A percentile compares a stretch with the other conserved stretches of the same genome.
Conservation (phyloP, 2,888 invertebrate genomes). For the Caenorhabditis sp. region DNA sequence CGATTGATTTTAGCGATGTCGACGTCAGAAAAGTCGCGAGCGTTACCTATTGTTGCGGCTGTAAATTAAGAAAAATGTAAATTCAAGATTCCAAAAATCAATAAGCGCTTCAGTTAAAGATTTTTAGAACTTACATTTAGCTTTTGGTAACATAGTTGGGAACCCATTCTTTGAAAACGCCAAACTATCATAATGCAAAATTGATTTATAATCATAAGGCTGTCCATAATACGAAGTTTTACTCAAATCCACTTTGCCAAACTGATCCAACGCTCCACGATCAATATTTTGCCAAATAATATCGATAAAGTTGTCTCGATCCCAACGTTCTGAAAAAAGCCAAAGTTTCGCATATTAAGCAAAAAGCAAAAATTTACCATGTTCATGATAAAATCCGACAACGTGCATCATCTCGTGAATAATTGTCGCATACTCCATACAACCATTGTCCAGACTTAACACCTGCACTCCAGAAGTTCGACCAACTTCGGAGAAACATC, state of each 20-base stretch:
- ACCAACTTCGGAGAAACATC: constrained; percentile 71
- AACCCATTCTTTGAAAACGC: constrained; percentile 71
- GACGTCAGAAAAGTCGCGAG: constrained; percentile 68
- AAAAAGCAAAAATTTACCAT: constrained; percentile 43
- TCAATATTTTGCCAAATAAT: constrained; percentile 72
- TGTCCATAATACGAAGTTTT: constrained; percentile 71
- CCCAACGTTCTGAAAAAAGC: constrained; percentile 67
- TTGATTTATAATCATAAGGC: constrained; percentile 70
- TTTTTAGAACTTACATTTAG: constrained; percentile 56
- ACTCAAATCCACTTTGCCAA: constrained; percentile 70
- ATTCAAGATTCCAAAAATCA: neutral
- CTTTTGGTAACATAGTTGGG: constrained; percentile 70
- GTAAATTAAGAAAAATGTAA: constrained; percentile 15
- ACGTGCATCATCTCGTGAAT: constrained; percentile 70
- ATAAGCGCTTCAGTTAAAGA: no score
- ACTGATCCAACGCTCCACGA: constrained; percentile 70
- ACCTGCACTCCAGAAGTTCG: constrained; percentile 70
- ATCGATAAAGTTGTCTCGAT: constrained; percentile 70
- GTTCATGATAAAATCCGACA: constrained; percentile 70
- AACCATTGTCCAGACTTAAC: constrained; percentile 69
- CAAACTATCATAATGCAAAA: constrained; percentile 71
- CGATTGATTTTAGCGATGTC: constrained; percentile 71
- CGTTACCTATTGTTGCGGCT: constrained; percentile 66
- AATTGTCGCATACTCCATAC: constrained; percentile 71
- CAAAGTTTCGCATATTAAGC: no score